Conservation (phyloP, 2,888 invertebrate genomes). For the Drosophila formosana region DNA sequence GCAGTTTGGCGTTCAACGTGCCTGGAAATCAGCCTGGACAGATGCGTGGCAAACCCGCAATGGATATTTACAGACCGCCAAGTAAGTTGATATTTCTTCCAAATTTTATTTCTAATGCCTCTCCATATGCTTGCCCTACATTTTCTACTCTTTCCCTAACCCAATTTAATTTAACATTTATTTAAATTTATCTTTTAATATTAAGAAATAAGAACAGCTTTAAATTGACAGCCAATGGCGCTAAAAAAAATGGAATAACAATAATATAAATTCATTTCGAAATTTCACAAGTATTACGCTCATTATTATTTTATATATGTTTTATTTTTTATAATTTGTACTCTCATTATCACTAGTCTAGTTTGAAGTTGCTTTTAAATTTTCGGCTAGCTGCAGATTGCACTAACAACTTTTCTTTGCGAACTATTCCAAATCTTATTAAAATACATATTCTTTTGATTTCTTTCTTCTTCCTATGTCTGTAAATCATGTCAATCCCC, state of each 20-base stretch:
- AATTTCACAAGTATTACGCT: not conserved
- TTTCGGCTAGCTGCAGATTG: too few relatives aligned
- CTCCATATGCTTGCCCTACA: not conserved
- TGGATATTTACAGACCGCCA: slow-evolving; percentile 95
- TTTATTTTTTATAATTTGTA: too few relatives aligned
- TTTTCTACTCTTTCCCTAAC: not conserved
- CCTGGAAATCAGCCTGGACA: slow-evolving; percentile 83
- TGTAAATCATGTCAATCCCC: slow-evolving; percentile 38
- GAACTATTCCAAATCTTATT: slow-evolving; percentile 13
- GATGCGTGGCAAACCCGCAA: slow-evolving; percentile 90
- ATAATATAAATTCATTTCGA: not conserved
- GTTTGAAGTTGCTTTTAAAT: too few relatives aligned
- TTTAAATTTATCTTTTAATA: not conserved
- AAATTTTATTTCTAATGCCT: not conserved
- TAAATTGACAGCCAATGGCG: too few relatives aligned
- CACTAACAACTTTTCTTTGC: too few relatives aligned
- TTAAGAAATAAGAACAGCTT: too few relatives aligned
- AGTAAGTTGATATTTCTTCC: slow-evolving; percentile 87
- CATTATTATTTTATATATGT: not conserved
- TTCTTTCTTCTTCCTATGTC: slow-evolving; percentile 64
- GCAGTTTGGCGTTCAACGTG: slow-evolving; percentile 90
- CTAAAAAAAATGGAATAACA: too few relatives aligned
- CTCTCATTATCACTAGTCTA: too few relatives aligned
- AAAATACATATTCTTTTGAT: slow-evolving; percentile 50
- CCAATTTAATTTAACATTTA: not conserved